phyloP scores from a whole-genome alignment of 2,888 invertebrate species.

The Trachelus stipa region DNA sequence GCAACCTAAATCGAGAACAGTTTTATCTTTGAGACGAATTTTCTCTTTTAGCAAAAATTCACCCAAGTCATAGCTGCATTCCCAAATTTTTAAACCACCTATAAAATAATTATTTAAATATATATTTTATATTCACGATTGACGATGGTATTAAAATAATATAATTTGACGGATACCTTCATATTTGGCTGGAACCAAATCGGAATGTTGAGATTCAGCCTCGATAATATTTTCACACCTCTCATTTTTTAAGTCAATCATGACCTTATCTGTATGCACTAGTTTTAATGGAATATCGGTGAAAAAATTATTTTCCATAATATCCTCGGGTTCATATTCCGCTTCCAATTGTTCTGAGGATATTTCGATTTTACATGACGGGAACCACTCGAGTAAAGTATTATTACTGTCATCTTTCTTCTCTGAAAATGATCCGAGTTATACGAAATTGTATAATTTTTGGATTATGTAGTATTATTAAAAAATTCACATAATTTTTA shows the following conservation, averaged over 20 bases:
- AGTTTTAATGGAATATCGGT: slow-evolving; percentile 41
- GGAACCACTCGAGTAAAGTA: slow-evolving; percentile 18
- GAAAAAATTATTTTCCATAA: slow-evolving; percentile 33
- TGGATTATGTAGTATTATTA: not conserved
- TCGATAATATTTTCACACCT: slow-evolving; percentile 64
- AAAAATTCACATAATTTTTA: not conserved
- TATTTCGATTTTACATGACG: slow-evolving; percentile 38
- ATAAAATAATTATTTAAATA: slow-evolving; percentile 42
- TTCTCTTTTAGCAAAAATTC: slow-evolving; percentile 71
- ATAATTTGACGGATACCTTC: slow-evolving; percentile 72
- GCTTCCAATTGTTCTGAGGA: slow-evolving; percentile 26
- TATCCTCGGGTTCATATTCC: slow-evolving; percentile 33
- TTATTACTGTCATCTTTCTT: not conserved
- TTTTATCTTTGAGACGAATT: slow-evolving; percentile 68
- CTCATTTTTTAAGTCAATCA: slow-evolving; percentile 54
- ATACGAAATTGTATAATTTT: not conserved
- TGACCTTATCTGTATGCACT: slow-evolving; percentile 45
- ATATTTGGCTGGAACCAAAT: slow-evolving; percentile 81
- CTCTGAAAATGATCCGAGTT: not conserved
- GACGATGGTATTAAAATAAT: slow-evolving; percentile 8
- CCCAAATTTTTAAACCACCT: slow-evolving; percentile 98
- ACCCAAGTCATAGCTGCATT: slow-evolving; percentile 87
- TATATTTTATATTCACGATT: slow-evolving; percentile 6
- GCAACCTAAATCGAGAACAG: slow-evolving; percentile 90
- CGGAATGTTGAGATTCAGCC: slow-evolving; percentile 77